phyloP scores from a whole-genome alignment of 2,888 invertebrate species.

The Andricus curvator region DNA sequence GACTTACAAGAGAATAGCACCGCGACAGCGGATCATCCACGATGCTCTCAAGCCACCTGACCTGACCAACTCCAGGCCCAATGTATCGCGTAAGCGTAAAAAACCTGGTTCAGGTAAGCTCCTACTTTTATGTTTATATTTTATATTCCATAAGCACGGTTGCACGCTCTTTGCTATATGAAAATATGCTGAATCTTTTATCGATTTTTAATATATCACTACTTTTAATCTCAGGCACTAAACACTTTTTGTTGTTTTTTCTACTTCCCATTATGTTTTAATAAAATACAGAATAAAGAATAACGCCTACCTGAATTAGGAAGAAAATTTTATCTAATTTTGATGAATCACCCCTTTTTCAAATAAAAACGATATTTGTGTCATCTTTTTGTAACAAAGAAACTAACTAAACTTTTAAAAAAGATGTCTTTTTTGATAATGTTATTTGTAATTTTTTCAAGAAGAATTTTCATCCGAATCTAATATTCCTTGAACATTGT shows the following conservation, averaged over 20 bases:
- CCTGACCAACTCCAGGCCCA: conserved; percentile 58
- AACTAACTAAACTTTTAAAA: background rate
- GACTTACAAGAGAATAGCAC: conserved; percentile 88
- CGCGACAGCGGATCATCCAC: conserved; percentile 70
- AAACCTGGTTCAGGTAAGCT: conserved; percentile 85
- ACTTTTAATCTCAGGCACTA: background rate
- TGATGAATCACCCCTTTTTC: no score
- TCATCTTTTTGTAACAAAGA: background rate
- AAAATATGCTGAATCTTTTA: background rate
- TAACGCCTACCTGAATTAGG: background rate
- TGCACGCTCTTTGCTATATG: conserved; percentile 27
- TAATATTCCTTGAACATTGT: no score
- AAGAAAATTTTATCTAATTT: no score
- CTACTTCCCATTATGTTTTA: background rate
- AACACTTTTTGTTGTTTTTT: background rate
- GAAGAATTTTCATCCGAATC: no score
- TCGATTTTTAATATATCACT: background rate
- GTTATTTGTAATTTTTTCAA: no score
- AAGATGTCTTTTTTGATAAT: no score
- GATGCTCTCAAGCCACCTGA: conserved; percentile 50
- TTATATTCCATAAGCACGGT: conserved; percentile 19
- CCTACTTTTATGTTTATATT: conserved; percentile 9
- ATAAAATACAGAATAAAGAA: background rate
- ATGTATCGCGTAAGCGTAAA: conserved; percentile 85
- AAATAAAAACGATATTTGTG: background rate